Percentiles rank a stretch among this genome's conserved stretches.
Conservation (phyloP, 2,113 vertebrate genomes). For the Empidonax alnorum region DNA sequence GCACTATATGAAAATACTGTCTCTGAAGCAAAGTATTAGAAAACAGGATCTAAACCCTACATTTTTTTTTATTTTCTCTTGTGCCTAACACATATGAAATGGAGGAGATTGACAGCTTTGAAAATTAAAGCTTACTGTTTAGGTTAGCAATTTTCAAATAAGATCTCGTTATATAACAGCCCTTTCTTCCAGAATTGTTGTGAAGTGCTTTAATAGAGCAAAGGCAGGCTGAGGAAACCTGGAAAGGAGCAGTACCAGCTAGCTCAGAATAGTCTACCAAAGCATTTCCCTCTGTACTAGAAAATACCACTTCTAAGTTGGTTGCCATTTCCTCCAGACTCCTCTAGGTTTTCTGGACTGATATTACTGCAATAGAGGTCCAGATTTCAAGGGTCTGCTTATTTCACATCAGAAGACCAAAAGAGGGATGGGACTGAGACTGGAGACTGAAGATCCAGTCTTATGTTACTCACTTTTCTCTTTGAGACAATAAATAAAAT, state of each 20-base stretch:
- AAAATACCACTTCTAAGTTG: not conserved
- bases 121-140: conserved; percentile 5
- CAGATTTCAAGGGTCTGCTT: not conserved
- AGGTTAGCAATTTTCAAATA: not conserved
- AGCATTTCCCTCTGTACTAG: not conserved
- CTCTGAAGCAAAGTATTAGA: not conserved
- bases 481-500: not conserved
- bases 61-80: not conserved
- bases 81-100: not conserved
- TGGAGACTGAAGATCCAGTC: not conserved
- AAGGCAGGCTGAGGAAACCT: not conserved
- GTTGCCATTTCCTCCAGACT: not conserved
- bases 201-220: not conserved
- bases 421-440: not conserved
- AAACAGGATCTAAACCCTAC: not conserved
- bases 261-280: not conserved
- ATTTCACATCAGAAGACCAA: not conserved
- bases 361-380: not conserved
- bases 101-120: not conserved
- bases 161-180: not conserved
- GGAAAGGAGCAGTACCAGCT: not conserved
- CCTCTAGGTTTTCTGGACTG: not conserved
- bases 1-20: not conserved
- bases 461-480: not conserved
- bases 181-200: not conserved